A percentile compares a stretch with the other conserved stretches of the same genome.
These are phyloP conservation scores for Esox niger DNA, from an alignment of 2,113 vertebrate genomes.

Conservation along the genomic window DNA sequence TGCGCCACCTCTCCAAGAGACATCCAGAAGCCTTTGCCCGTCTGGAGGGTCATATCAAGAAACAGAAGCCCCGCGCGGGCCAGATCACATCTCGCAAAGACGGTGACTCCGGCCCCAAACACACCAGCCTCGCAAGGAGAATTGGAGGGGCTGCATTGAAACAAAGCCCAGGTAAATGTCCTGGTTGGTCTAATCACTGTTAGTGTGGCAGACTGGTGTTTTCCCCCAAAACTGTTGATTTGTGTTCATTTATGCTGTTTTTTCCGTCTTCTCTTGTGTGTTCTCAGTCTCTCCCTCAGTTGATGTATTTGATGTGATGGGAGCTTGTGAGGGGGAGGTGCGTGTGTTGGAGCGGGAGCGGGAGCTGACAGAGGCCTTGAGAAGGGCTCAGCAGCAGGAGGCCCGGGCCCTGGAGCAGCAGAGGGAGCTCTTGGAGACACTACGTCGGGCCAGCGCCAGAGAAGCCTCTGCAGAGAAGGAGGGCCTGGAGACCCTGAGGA, in stretches of 20 bases:
- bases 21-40: constrained; percentile 54
- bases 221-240: neutral
- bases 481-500: constrained; percentile 57
- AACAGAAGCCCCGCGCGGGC: neutral
- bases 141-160: neutral
- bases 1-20: constrained; percentile 62
- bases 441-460: constrained; percentile 45
- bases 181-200: constrained; percentile 30
- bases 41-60: constrained; percentile 18
- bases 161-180: neutral
- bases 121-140: neutral
- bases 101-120: neutral
- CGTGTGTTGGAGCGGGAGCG: constrained; percentile 49
- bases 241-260: neutral
- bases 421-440: constrained; percentile 58
- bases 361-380: constrained; percentile 64
- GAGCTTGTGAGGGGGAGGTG: constrained; percentile 19
- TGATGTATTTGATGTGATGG: constrained; percentile 13
- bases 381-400: constrained; percentile 64
- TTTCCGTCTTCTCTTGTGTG: neutral
- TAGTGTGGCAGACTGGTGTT: neutral
- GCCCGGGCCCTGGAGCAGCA: constrained; percentile 60
- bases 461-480: constrained; percentile 57
- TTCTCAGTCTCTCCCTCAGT: neutral
- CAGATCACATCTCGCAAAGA: neutral